A percentile compares a stretch with the other conserved stretches of the same genome.
Evolutionary conservation across 2,113 vertebrate species (phyloP).

Genomic region (Gallinago jamesoni): DNA sequence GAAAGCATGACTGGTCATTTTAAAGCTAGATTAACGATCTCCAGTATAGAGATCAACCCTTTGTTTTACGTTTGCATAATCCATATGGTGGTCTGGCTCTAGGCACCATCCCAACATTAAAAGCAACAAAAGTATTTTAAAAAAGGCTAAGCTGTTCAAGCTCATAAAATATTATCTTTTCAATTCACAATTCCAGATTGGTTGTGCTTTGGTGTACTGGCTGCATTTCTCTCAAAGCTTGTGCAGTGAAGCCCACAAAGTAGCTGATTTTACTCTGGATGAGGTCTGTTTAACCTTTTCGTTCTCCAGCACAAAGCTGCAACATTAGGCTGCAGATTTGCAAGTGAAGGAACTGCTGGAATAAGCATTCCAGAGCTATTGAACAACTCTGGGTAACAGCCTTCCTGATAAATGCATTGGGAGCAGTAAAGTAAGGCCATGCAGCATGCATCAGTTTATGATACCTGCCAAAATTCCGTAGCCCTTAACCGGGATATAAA

Average conservation of each 20-base stretch:
- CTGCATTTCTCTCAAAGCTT: background rate
- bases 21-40: slow-evolving; percentile 16
- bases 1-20: background rate
- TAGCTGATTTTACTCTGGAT: background rate
- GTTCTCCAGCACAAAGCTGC: background rate
- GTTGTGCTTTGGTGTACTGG: background rate
- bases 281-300: background rate
- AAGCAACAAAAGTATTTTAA: background rate
- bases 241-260: background rate
- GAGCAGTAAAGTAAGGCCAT: background rate
- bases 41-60: background rate
- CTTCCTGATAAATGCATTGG: background rate
- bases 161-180: background rate
- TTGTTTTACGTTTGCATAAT: background rate
- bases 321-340: background rate
- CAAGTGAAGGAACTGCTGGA: background rate
- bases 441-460: background rate
- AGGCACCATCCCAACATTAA: background rate
- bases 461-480: background rate
- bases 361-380: background rate
- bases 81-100: background rate
- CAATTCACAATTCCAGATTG: background rate
- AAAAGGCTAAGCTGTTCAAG: background rate
- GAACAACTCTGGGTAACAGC: background rate
- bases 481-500: background rate